Base-by-base conservation (phyloP, 2,797 vertebrate genomes). In the Eulemur mongoz region DNA sequence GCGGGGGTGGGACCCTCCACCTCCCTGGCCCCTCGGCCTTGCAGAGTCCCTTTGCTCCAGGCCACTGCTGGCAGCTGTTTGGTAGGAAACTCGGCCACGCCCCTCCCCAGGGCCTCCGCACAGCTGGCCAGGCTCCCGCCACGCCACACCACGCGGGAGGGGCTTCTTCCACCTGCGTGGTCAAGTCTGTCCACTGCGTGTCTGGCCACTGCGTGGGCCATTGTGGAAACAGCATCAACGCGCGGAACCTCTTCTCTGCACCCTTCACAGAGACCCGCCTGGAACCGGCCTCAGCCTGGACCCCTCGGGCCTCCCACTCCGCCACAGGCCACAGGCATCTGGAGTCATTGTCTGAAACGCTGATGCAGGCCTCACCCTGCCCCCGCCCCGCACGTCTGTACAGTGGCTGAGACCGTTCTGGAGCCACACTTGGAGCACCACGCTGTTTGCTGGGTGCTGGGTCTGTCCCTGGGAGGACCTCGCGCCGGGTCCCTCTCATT, bases 301-400 rank as follows among this genome's bases (percentile, higher is more conserved):
- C 13, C 17, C 11, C 54, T 40, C 10, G 0, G 8, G 7, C 4
- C 40, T n/a, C 40, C 1, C 10, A 2, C 1, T 2, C 52, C 38
- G 43, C 43, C 43, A 43, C 43, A 43, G 43, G 9, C 30, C 27
- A 0, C 9, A 27, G 7, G 1, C 35, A 32, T 35, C 43, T 11
- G 17, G 50, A 40, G 25, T 69, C n/a, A 6, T 1, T 1, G 5
- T 7, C 7, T 30, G 65, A 38, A n/a, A 38, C 11, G 4, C 35
- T 11, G 2, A 50, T 0, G 11, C 48, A 15, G 35, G 14, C 30
- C 52, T 54, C 17, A 13, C 13, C 23, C 38, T 4, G 1, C 54
- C 18, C 30, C 23, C 0, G 5, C 20, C 18, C 15, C 7, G 13
- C 4, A 0, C 7, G 7, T n/a, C 32, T 32, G 23, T 10, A 1